Evolutionary conservation across 2,797 vertebrate species (phyloP), one percentile per base, ranked within the genome.

Genomic region (Hapalemur alaotrensis): DNA sequence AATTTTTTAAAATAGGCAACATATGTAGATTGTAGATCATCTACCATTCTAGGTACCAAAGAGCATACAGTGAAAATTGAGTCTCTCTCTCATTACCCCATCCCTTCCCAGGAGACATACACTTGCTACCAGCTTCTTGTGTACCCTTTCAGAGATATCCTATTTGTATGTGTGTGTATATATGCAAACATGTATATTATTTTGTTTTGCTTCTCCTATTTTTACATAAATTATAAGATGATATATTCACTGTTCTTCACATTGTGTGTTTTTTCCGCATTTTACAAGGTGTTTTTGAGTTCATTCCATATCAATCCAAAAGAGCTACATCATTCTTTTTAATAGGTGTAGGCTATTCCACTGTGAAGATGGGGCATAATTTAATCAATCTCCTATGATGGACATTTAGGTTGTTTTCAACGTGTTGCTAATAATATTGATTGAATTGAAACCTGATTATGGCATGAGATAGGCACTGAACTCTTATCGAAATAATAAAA

Each of bases 401-500:
- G 35, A 69, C 41, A 52, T 91, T 91, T 78, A 93, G 46, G 28
- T 92, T 67, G 28, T 88, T 86, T 86, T 48, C 57, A n/a, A 10
- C 41, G 9, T 70, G 23, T 80, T 84, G 54, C 15, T 78, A 46
- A 70, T 14, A 15, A n/a, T 82, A 73, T 23, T 84, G 61, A 91
- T 41, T 91, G 54, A 84, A 83, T 23, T 84, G 52, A 93, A 83
- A 50, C 28, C 43, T 65, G 63, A 67, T 67, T 84, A 69, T 93
- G 91, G 43, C 41, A 59, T 93, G 63, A 95, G 54, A 48, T 54
- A 93, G 52, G 93, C 15, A 63, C 61, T 91, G 87, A 91, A 73
- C 30, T 43, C 46, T 91, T 80, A 73, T 2, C 63, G 50, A 93
- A 96, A 93, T 84, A 93, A 83, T 73, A 52, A 91, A 81, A 52